Evolutionary conservation across 2,888 invertebrate genomes (phyloP).

Genomic region (Myopa testacea): DNA sequence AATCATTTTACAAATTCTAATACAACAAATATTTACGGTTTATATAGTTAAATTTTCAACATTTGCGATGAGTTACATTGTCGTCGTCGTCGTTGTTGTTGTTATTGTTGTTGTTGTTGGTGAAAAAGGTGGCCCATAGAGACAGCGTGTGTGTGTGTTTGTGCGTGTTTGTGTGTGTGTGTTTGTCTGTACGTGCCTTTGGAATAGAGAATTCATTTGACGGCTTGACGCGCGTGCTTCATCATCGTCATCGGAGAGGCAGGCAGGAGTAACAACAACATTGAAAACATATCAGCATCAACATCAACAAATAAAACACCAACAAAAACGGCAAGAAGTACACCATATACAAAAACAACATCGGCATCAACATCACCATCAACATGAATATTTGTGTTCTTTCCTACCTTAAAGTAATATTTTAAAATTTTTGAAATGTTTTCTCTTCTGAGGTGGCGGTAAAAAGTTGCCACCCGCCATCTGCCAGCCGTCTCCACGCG

Average conservation of each 20-base stretch:
- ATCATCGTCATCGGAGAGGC: conserved; percentile 20
- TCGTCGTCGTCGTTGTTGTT: too few relatives aligned
- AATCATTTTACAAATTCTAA: background rate
- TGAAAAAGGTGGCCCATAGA: too few relatives aligned
- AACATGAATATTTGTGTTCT: conserved; percentile 7
- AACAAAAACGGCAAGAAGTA: background rate
- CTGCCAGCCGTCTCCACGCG: too few relatives aligned
- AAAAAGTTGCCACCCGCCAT: too few relatives aligned
- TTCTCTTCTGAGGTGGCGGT: background rate
- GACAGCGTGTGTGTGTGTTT: too few relatives aligned
- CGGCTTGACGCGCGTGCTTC: conserved; percentile 29
- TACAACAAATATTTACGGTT: background rate
- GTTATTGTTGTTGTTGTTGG: too few relatives aligned
- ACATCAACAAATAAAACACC: background rate
- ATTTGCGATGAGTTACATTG: too few relatives aligned
- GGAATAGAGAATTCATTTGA: conserved; percentile 19
- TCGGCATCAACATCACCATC: too few relatives aligned
- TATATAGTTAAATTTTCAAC: background rate
- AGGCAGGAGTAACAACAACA: background rate
- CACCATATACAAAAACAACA: too few relatives aligned
- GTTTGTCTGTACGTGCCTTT: background rate
- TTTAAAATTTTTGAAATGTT: background rate
- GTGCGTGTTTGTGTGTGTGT: background rate
- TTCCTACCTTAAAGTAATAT: too few relatives aligned
- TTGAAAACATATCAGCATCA: background rate